phyloP scores from a whole-genome alignment of 2,888 invertebrate genomes.

The Eucriotettix oculatus region DNA sequence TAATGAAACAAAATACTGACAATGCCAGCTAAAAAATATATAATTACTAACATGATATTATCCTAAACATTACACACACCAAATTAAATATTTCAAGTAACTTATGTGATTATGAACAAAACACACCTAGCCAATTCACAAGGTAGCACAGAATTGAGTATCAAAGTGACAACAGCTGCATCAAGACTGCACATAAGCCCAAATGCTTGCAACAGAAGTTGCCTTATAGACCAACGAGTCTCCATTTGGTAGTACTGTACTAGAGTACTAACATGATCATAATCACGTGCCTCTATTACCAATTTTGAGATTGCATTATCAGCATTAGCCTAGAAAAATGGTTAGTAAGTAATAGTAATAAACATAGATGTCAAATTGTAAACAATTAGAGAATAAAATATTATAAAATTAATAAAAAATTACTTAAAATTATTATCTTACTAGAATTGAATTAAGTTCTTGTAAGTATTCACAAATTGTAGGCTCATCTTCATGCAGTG shows the following conservation, averaged over 20 bases:
- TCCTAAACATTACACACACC: no score
- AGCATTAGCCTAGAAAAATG: constrained; percentile 60
- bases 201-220: constrained; percentile 68
- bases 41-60: no score
- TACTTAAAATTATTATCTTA: constrained; percentile 23
- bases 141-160: constrained; percentile 76
- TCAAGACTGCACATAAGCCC: constrained; percentile 77
- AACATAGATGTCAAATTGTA: no score
- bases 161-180: constrained; percentile 59
- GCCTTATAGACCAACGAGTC: constrained; percentile 68
- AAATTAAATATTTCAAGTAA: no score
- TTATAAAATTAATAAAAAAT: neutral
- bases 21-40: no score
- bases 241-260: constrained; percentile 96
- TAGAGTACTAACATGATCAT: constrained; percentile 65
- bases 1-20: no score
- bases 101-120: neutral
- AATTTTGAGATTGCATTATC: constrained; percentile 76
- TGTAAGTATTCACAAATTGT: constrained; percentile 73
- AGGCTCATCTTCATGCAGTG: constrained; percentile 81
- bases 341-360: neutral
- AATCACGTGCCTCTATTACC: constrained; percentile 68
- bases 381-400: neutral
- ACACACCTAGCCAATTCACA: constrained; percentile 69
- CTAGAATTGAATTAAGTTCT: constrained; percentile 68